A percentile compares a stretch with the other conserved stretches of the same genome.
phyloP scores from a whole-genome alignment of 2,797 vertebrate species.

The Syncerus caffer region DNA sequence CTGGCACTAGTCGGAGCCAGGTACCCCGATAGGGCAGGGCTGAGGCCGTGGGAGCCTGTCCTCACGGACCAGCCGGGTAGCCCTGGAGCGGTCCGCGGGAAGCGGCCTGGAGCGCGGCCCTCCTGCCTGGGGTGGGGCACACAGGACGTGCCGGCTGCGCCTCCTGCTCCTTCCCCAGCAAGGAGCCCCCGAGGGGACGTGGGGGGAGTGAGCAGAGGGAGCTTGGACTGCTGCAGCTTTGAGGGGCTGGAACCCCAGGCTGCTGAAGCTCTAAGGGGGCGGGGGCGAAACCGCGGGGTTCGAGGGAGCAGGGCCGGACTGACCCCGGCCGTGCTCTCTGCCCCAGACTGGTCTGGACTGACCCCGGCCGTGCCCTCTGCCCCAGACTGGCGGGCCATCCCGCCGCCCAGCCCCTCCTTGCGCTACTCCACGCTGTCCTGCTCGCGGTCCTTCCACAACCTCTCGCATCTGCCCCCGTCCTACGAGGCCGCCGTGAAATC shows the following conservation, averaged over 20 bases:
- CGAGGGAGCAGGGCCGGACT: neutral
- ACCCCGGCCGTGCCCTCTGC: conserved; percentile 17
- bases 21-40: neutral
- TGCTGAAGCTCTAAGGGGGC: neutral
- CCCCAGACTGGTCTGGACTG: conserved; percentile 72
- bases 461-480: conserved; percentile 93
- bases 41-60: neutral
- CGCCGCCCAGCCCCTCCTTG: conserved; percentile 87
- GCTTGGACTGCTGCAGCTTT: neutral
- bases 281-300: neutral
- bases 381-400: conserved; percentile 85
- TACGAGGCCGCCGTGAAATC: conserved; percentile 93
- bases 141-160: neutral
- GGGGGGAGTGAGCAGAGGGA: neutral
- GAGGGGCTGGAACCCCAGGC: neutral
- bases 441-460: conserved; percentile 93
- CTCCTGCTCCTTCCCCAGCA: neutral
- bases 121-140: neutral
- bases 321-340: conserved; percentile 22
- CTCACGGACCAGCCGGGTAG: neutral
- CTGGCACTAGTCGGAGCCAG: neutral
- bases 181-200: neutral
- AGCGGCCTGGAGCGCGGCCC: neutral
- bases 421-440: conserved; percentile 92
- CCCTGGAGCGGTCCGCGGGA: neutral